Evolutionary conservation across 2,797 vertebrate species (phyloP), one percentile per base, ranked within the genome.

Genomic region (Characodon lateralis): DNA sequence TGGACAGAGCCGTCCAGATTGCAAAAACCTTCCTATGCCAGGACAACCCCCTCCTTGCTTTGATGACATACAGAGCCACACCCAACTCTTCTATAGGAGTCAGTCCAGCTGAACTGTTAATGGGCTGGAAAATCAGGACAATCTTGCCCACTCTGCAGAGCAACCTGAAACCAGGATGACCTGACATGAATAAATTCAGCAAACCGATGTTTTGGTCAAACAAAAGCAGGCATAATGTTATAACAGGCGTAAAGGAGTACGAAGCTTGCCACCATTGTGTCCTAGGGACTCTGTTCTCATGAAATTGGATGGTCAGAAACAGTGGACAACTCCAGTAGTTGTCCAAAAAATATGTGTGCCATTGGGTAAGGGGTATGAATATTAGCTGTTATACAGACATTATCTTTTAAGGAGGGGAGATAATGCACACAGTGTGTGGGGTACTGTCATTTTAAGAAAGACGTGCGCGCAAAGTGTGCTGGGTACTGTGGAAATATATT

Each of bases 21-120:
- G 35, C 35, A 5, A 31, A 69, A 10, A 28, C 6, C 8, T 41
- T 55, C 1, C 5, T 76, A 8, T n/a, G 63, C 8, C 61, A 76
- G n/a, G 56, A 74, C 10, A 56, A 61, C 31, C 70, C 70, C 14
- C 16, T 53, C 16, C 70, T 53, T 0, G 10, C 73, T 0, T 46
- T 65, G 3, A 65, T 74, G 46, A 65, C 46, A 50, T 65, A 74
- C 43, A 35, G 58, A 16, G 73, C 46, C 46, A 65, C 59, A 8
- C 59, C 61, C 22, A 61, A 28, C 18, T 53, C 46, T 66, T n/a
- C 31, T 5, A 66, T 43, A 0, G 43, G 58, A 50, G 20, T 3
- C 41, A 74, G 72, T 9, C 55, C 56, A 3, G 56, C 41, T 2
- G 58, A 50, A 51, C 9, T 73, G 24, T 1, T 63, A 16, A 41